Base-by-base conservation (phyloP, 2,113 vertebrate genomes). In the Caranx ignobilis region DNA sequence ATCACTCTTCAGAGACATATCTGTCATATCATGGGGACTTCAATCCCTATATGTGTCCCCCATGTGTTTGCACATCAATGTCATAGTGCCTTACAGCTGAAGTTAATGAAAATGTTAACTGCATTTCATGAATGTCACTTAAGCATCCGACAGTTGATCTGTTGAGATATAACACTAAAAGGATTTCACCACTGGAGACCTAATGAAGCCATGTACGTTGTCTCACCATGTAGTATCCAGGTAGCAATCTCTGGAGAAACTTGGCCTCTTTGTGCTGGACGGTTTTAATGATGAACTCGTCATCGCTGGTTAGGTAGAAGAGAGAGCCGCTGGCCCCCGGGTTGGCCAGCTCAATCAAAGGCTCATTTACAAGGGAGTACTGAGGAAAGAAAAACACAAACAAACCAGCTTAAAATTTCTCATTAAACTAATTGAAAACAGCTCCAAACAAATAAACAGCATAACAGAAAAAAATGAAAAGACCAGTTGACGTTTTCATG, bases 281-380 rank as follows among this genome's bases (percentile, higher is more conserved):
- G n/a, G 98, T 99, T 95, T 99, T 99, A 92, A 99, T 97, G 91
- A 99, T 99, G 94, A 99, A 99, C 87, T 99, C 97, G 1, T 99
- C 98, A 83, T 97, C 98, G 31, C 97, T 98, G 86, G 98, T 99
- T 82, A 99, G 94, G 94, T 98, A 99, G 94, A 99, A 99, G 83
- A 99, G 95, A 7, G 97, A 99, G 19, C 98, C 96, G 55, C 98
- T 99, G 89, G 97, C 98, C 71, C 98, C 98, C 1, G 98, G 98
- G 88, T 99, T 99, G 77, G 95, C 96, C 84, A 99, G 92, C 91
- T 99, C 97, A 87, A 99, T 99, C 82, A 99, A 93, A 77, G 98
- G 97, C 65, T 99, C 97, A 52, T 96, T 96, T 91, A 98, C 98
- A 83, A 99, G 94, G 50, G 98, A 98, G 90, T 97, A 99, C 98